These are phyloP conservation scores for Gymnoscopelus microlampas DNA, from an alignment of 2,797 vertebrate species.

Conservation along the genomic window DNA sequence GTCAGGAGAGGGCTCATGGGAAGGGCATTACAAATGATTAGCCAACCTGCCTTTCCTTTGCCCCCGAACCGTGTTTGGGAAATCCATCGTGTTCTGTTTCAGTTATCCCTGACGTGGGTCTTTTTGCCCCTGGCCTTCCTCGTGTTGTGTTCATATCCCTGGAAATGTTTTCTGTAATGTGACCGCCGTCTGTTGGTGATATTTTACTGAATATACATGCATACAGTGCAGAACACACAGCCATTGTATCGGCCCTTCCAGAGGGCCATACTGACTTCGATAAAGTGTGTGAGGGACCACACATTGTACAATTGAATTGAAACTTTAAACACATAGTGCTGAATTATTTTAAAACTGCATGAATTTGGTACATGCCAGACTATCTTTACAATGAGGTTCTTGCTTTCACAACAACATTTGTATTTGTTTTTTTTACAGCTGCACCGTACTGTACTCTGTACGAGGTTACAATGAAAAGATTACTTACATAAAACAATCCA, in stretches of 20 bases:
- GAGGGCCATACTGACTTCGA: no score
- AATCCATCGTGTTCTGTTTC: conserved; percentile 50
- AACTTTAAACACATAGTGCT: no score
- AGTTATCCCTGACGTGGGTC: conserved; percentile 59
- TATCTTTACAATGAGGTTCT: no score
- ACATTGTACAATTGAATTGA: no score
- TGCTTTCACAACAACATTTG: no score
- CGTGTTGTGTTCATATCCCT: conserved; percentile 58
- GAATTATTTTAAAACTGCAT: no score
- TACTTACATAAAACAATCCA: no score
- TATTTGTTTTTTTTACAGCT: no score
- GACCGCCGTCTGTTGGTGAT: conserved; percentile 54
- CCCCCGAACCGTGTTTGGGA: conserved; percentile 14
- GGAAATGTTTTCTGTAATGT: conserved; percentile 55
- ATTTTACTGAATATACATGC: conserved; percentile 38
- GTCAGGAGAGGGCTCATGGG: neutral
- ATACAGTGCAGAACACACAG: neutral
- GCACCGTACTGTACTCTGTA: no score
- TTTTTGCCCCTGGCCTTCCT: conserved; percentile 53
- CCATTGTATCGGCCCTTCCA: neutral
- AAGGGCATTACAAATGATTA: conserved; percentile 29
- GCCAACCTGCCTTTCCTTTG: conserved; percentile 38
- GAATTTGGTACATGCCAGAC: no score
- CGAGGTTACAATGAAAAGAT: no score
- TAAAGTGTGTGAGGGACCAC: no score